Evolutionary conservation across 2,797 vertebrate species (phyloP).

Genomic region (Pangasius djambal): DNA sequence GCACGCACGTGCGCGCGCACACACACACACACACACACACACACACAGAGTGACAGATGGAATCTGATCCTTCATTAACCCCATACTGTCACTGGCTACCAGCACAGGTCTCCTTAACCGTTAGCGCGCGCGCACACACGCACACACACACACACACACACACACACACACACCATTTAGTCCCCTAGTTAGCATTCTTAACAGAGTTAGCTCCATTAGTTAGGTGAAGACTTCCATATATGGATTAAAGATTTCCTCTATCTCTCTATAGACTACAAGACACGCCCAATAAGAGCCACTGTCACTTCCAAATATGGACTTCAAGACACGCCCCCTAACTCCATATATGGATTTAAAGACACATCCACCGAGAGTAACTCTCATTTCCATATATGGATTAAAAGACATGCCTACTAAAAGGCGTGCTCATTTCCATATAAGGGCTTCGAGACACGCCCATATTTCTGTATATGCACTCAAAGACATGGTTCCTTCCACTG

Average conservation of each 20-base stretch:
- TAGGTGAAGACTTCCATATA: not conserved
- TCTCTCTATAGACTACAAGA: not conserved
- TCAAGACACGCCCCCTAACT: constrained; percentile 19
- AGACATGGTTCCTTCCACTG: not conserved
- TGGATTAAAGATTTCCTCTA: not conserved
- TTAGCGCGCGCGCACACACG: constrained; percentile 16
- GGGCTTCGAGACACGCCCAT: not conserved
- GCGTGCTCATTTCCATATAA: not conserved
- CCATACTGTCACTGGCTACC: constrained; percentile 39
- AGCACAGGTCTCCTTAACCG: constrained; percentile 31
- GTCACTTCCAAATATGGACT: not conserved
- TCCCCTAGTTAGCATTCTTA: not conserved
- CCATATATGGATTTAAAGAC: not conserved
- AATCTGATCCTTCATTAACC: constrained; percentile 54
- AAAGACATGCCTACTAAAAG: not conserved
- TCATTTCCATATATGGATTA: constrained; percentile 1
- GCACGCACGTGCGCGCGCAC: constrained; percentile 15
- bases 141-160: not conserved
- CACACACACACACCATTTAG: not conserved
- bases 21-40: no score
- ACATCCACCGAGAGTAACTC: not conserved
- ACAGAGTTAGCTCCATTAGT: not conserved
- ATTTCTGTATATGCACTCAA: not conserved
- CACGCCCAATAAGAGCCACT: not conserved
- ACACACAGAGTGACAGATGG: constrained; percentile 50